Conservation (phyloP, 2,888 invertebrate genomes). For the Pocota personata region DNA sequence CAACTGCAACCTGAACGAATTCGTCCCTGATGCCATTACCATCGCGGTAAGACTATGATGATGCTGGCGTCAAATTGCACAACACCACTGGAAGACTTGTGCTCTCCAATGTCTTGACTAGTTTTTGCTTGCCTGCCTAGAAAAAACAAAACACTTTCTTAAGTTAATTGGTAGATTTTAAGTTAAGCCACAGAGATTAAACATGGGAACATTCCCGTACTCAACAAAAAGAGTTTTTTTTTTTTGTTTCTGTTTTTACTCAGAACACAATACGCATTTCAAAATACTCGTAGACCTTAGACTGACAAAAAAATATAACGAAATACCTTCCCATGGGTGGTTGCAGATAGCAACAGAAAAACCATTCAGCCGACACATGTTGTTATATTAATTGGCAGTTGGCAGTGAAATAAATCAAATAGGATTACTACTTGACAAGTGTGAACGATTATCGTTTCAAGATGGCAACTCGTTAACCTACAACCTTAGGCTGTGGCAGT, state of each 20-base stretch:
- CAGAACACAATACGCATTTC: conserved; percentile 43
- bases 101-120: conserved; percentile 3
- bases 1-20: conserved; percentile 38
- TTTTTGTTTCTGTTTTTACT: too few relatives aligned
- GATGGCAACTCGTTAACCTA: conserved; percentile 45
- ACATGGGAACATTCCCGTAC: conserved; percentile 46
- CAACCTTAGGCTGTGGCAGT: conserved; percentile 25
- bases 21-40: conserved; percentile 55
- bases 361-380: neutral
- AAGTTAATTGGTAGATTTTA: conserved; percentile 46
- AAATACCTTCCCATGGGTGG: conserved; percentile 22
- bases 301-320: too few relatives aligned
- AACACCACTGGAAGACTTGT: conserved; percentile 23
- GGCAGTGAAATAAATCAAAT: conserved; percentile 22
- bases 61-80: conserved; percentile 53
- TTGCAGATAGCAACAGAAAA: conserved; percentile 5
- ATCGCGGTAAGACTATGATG: neutral
- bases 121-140: neutral
- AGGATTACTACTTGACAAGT: neutral
- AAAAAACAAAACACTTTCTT: conserved; percentile 42
- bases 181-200: conserved; percentile 16
- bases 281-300: conserved; percentile 3
- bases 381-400: conserved; percentile 34
- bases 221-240: neutral
- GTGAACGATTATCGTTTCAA: conserved; percentile 25